Evolutionary conservation across 1,140 invertebrate species (phyloP).

Genomic region (Drosophila repleta): DNA sequence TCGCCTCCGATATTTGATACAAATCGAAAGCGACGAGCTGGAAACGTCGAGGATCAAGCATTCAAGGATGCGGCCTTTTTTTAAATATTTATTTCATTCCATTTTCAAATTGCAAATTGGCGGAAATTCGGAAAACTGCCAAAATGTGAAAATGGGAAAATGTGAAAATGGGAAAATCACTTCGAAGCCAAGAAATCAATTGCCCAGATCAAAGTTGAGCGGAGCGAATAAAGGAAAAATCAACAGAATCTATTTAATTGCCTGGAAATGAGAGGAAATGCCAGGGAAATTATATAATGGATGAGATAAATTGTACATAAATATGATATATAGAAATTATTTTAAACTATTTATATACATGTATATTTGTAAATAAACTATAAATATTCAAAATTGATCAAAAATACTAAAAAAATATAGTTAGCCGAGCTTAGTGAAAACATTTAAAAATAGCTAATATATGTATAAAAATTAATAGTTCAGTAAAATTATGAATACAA

Average conservation of each 20-base stretch:
- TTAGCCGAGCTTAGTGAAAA: too few species aligned
- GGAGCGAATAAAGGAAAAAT: neutral
- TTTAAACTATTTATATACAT: neutral
- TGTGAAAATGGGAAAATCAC: too few species aligned
- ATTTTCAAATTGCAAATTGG: conserved; percentile 29
- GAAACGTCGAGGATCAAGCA: conserved; percentile 62
- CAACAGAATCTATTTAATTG: neutral
- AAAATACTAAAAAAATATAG: too few species aligned
- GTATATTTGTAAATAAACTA: neutral
- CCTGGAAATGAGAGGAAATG: neutral
- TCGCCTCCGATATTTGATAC: conserved; percentile 64
- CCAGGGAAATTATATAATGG: neutral
- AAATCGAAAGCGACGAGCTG: conserved; percentile 79
- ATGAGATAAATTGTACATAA: too few species aligned
- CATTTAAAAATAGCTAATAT: too few species aligned
- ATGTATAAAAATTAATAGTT: too few species aligned
- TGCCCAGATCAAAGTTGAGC: conserved; percentile 7
- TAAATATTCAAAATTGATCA: too few species aligned
- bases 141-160: neutral
- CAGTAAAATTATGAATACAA: too few species aligned
- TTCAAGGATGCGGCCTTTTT: conserved; percentile 3
- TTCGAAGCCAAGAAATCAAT: conserved; percentile 28
- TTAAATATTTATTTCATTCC: too few species aligned
- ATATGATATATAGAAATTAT: neutral
- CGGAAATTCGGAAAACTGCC: conserved; percentile 9